Evolutionary conservation across 1,140 invertebrate species (phyloP), one percentile per base, ranked within the genome.

Genomic region (Ganaspis sp.): DNA sequence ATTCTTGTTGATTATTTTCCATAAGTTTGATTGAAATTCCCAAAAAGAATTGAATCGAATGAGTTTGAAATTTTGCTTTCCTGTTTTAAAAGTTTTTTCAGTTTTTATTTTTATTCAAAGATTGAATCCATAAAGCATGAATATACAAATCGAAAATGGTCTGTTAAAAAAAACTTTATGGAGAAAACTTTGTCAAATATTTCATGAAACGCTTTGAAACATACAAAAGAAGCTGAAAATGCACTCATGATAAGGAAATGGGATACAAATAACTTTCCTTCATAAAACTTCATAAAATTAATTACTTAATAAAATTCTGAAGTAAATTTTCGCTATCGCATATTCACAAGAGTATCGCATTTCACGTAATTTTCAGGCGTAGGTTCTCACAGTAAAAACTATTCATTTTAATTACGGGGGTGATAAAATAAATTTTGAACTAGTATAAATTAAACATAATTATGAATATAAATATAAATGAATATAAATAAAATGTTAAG

Each of bases 1-100:
- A 83, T 74, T 81, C 81, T 70, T 72, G 82, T 83, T 89, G 89
- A 90, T 90, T 88, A 87, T 82, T 83, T 81, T 88, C 88, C 86
- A 88, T 89, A 88, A 89, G 86, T 88, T 87, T 89, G 89, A 88
- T 90, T 85, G 84, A 34, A 34, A 34, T 34, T 34, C 29, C 29
- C 29, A 34, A 34, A 3, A 34, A 34, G 6, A n/a, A n/a, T n/a
- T n/a, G n/a, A n/a, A n/a, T n/a, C n/a, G n/a, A n/a, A n/a, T n/a
- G n/a, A n/a, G n/a, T n/a, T n/a, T n/a, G n/a, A n/a, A n/a, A n/a
- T n/a, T n/a, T n/a, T n/a, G n/a, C n/a, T n/a, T n/a, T n/a, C n/a
- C n/a, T n/a, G n/a, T n/a, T n/a, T n/a, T n/a, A n/a, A n/a, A n/a
- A n/a, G n/a, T n/a, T n/a, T n/a, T n/a, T n/a, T n/a, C n/a, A n/a